Evolutionary conservation across 1,140 invertebrate species (phyloP), one percentile per base, ranked within the genome.

Genomic region (Brachionus paranguensis): DNA sequence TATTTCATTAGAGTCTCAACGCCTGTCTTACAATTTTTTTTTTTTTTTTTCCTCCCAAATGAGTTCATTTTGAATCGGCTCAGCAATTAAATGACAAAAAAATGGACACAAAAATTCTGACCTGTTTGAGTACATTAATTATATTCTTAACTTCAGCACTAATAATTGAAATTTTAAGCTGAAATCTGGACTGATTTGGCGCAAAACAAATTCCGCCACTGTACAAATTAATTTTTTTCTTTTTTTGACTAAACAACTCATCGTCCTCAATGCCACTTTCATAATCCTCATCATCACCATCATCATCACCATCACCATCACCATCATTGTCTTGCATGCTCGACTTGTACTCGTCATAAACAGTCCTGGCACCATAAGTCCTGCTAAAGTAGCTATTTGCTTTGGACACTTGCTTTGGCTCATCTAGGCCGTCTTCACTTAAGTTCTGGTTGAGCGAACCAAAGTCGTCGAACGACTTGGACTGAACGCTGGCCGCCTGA

Each of bases 111-210:
- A 88, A 12, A 17, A 17, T 90, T 93, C 92, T 93, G 93, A 98
- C 96, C 96, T 95, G 92, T 92, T 95, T 96, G 78, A 98, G 95
- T 88, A 95, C 95, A 88, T 95, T 94, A 91, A 96, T 94, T 87
- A 97, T 96, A 91, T 98, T 98, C 91, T 97, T 95, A 87, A 98
- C 92, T 91, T 98, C 96, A 90, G 97, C 97, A 88, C 93, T 93
- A 87, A 98, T 98, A 70, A 98, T 93, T 88, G 93, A 95, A 90
- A 97, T 97, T 90, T 96, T 97, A 93, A 98, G 97, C 92, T 97
- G 93, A 2, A 83, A 83, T 55, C 27, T 68, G 53, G 81, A 83
- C 43, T 68, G 60, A 55, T 83, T 53, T 24, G 78, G 78, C 7
- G 78, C 11, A 29, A 79, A 64, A 72, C 11, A 5, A 50, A 76